Evolutionary conservation across 2,797 vertebrate genomes (phyloP), one percentile per base, ranked within the genome.

Genomic region (Emydoidea blandingii): DNA sequence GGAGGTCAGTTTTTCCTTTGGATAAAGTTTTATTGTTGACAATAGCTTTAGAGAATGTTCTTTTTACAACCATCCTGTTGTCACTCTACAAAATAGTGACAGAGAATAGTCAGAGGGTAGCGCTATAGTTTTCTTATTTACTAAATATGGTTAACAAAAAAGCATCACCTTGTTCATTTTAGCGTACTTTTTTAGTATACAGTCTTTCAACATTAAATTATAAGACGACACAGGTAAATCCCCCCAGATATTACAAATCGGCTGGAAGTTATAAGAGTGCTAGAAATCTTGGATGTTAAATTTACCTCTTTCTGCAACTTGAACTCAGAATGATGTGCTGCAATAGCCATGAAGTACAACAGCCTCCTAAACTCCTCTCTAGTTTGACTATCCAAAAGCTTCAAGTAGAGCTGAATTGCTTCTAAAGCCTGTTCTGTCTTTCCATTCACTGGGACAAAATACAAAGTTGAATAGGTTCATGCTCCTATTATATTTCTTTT

Each of bases 11-110:
- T 95, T 99, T 99, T 90, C 99, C 99, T 97, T 99, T 99, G 85
- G 99, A 98, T 95, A 99, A 98, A 94, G 98, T 98, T 96, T 98
- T 98, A 89, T 99, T 99, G 96, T 99, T 99, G 95, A 99, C 98
- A 49, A 99, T 98, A 81, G 99, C 98, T 96, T 98, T 99, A 47
- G 99, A 99, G 94, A 99, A 99, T 0, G 98, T 98, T 97, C 99
- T 99, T 97, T 99, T 99, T 97, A 99, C 99, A 19, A 99, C 99
- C 99, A 99, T 99, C 93, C 99, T 98, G 98, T 99, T 99, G 95
- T 99, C 99, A 76, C 99, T 98, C 99, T 99, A 88, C 84, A 97
- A 96, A 95, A 95, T 12, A 87, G 50, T 4, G 31, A 89, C 47
- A 44, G 86, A 44, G 86, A n/a, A 89, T 2, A 34, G 91, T 47